A percentile compares a stretch with the other conserved stretches of the same genome.
phyloP scores from a whole-genome alignment of 2,113 vertebrate genomes.

The Ceuthmochares aereus region DNA sequence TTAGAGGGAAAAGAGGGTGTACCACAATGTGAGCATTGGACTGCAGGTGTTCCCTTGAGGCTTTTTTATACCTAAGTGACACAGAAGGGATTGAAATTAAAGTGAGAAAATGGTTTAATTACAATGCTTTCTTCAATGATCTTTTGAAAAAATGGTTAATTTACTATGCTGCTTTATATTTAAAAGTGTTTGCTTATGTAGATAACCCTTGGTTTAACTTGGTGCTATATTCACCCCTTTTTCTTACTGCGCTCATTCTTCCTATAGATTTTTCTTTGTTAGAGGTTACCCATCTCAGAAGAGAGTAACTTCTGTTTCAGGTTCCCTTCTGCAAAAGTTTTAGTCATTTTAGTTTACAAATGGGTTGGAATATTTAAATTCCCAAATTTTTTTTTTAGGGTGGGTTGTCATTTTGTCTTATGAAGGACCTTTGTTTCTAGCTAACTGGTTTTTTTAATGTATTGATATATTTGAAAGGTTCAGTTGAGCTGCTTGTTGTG shows the following conservation, averaged over 20 bases:
- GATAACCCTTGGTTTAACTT: not conserved
- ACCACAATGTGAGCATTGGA: not conserved
- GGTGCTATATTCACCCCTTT: not conserved
- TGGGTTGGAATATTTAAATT: not conserved
- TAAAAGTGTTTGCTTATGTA: not conserved
- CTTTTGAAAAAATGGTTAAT: not conserved
- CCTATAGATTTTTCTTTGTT: not conserved
- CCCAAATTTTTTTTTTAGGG: not conserved
- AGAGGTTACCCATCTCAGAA: not conserved
- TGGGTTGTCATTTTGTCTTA: not conserved
- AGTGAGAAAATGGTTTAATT: not conserved
- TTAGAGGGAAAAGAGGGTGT: not conserved
- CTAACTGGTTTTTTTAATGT: not conserved
- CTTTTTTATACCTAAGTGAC: not conserved
- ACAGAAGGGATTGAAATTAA: not conserved
- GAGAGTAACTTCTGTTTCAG: not conserved
- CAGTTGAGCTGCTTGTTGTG: not conserved
- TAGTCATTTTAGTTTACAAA: not conserved
- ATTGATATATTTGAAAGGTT: not conserved
- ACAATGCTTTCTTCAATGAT: not conserved
- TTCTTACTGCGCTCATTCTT: not conserved
- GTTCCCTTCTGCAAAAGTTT: not conserved
- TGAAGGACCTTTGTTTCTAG: not conserved
- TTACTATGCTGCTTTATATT: not conserved
- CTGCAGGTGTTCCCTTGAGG: not conserved